Evolutionary conservation across 2,888 invertebrate species (phyloP), one percentile per base, ranked within the genome.

Genomic region (Drosophila stalkeri): DNA sequence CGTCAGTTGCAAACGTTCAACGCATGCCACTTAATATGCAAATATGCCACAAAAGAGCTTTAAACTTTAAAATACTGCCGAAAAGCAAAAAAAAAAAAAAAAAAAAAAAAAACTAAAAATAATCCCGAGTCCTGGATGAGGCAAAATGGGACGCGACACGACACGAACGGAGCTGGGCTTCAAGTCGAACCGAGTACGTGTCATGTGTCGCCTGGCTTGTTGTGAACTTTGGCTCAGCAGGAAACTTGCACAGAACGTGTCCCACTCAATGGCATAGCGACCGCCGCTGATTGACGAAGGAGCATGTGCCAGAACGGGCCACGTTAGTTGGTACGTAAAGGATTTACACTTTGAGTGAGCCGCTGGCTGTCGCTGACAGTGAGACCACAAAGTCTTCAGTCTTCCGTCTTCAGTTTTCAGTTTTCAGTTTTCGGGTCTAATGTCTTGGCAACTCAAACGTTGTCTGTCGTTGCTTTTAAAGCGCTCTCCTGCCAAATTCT

Each of bases 21-120:
- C 84, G 82, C 89, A 84, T 85, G 90, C 75, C 85, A 85, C 85
- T 85, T 85, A 85, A 90, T 90, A 85, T 85, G 90, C 88, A 85
- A 85, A 90, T 90, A 66, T 90, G 85, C 88, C 85, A 75, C 88
- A 90, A 88, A 85, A 90, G 88, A 88, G 85, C 85, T 88, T 85
- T 85, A 90, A 85, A 90, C 90, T 85, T 85, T 85, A 85, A 85
- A 85, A 85, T 77, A 80, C 73, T 85, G 80, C 65, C 76, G 39
- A 76, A 87, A 51, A 51, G 49, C n/a, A 1, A 27, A 27, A 27
- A 27, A 23, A 2, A 31, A 18, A 33, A 33, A 1, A 27, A 27
- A 27, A 27, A 23, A 2, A 31, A 18, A 33, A 33, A 87, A 84
- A 84, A 89, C 87, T 77, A 84, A 70, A 84, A 79, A 80, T 90